Base-by-base conservation (phyloP, 1,140 invertebrate species). In the Tachypleus tridentatus region DNA sequence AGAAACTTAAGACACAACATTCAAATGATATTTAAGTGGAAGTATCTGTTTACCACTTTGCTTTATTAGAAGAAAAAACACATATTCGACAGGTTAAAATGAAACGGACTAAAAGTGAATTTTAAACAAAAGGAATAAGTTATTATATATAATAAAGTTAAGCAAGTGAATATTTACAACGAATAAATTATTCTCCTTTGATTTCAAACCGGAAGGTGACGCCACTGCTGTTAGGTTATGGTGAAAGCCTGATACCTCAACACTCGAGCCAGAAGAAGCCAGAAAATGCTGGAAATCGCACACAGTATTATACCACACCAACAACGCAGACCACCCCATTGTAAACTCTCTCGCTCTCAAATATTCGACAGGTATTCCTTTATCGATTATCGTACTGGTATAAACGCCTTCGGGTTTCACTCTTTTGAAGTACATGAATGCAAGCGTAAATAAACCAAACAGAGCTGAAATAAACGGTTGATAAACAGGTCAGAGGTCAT, bases 351-450 rank as follows among this genome's bases (percentile, higher is more conserved):
- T 80, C 0, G 86, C 86, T 0, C 82, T 81, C 47, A 75, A 86
- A 77, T 76, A 77, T 49, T 74, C 65, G 6, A 65, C 71, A 3
- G 73, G 67, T 11, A 69, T 57, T 54, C 69, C 63, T n/a, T 58
- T 62, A 29, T 69, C 66, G 8, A 62, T 52, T 3, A 64, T 59
- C 56, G 67, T 73, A 69, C 64, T 67, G 49, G 68, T 76, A 73
- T 51, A 78, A 64, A 47, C 74, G 67, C 52, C 74, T 74, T 62
- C 74, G 5, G 84, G 84, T 71, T 89, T 86, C 57, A 85, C 82
- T 8, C 89, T 80, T 74, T 94, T 93, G 75, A 89, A 89, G 73
- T 93, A 87, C 71, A 93, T 91, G 74, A 94, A 93, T 77, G 87
- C 88, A 60, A 93, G 77, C 1, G 89, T 91, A 77, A 94, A 93